These are phyloP conservation scores for Colinus virginianus DNA, from an alignment of 2,113 vertebrate genomes.

Conservation along the genomic window DNA sequence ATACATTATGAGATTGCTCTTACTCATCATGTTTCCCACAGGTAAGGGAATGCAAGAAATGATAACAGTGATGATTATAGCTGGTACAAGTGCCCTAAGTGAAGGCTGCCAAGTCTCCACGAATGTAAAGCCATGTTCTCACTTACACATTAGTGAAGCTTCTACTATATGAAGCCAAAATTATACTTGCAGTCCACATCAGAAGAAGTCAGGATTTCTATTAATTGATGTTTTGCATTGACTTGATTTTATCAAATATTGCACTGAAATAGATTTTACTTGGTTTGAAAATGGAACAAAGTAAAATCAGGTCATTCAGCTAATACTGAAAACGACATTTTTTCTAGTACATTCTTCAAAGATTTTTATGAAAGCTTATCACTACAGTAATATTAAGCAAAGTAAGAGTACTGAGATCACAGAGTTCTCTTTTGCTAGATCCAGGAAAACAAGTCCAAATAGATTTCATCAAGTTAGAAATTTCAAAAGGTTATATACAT, in stretches of 20 bases:
- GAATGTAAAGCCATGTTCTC: not conserved
- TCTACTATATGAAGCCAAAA: not conserved
- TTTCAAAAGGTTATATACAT: slow-evolving; percentile 20
- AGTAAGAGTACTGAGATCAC: not conserved
- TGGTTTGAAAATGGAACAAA: not conserved
- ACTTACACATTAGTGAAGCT: not conserved
- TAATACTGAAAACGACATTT: not conserved
- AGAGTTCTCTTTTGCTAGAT: not conserved
- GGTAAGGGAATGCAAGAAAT: slow-evolving; percentile 53
- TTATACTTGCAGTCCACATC: not conserved
- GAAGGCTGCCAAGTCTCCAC: not conserved
- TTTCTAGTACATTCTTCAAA: not conserved
- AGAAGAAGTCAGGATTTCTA: not conserved
- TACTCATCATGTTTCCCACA: slow-evolving; percentile 68
- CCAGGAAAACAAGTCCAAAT: slow-evolving; percentile 14
- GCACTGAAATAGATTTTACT: not conserved
- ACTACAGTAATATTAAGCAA: not conserved
- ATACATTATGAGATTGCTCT: slow-evolving; percentile 71
- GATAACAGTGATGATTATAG: not conserved
- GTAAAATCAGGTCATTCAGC: not conserved
- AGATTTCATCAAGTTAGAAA: slow-evolving; percentile 26
- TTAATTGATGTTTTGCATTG: not conserved
- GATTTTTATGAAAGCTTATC: not conserved
- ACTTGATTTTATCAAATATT: not conserved
- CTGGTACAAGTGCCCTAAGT: not conserved